Evolutionary conservation across 2,797 vertebrate genomes (phyloP), one percentile per base, ranked within the genome.

Genomic region (Enteromius anoplus): DNA sequence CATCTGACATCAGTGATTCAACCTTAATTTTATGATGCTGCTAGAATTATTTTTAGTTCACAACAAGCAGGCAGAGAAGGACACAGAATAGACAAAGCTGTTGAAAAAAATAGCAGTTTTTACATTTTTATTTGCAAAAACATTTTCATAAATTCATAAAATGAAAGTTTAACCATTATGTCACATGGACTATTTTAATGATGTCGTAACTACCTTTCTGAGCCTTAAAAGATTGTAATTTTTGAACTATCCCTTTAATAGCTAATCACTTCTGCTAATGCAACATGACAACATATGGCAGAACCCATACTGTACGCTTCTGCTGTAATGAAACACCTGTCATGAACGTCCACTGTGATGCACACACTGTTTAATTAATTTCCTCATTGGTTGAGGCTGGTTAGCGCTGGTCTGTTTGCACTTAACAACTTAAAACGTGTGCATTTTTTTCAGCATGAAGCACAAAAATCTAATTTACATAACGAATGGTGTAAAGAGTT

Each of bases 271-370:
- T 42, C 34, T 55, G 47, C 9, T 75, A 55, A 65, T 55, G 32
- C 62, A 51, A 66, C 15, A 29, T 82, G 62, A 66, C 62, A 45
- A 68, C 23, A 47, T 49, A 64, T 75, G 45, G 42, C 32, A 45
- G 19, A 75, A 68, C 66, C 47, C 58, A 65, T 75, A 64, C 71
- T 49, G 17, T 34, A 47, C 17, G 42, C 10, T 66, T 66, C 23
- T 65, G 34, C 12, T 62, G 37, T 82, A 82, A 82, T 82, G 80
- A 75, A 75, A 82, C 71, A n/a, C 80, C 60, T 73, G 71, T 42
- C 58, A 66, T 37, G 32, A 51, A 12, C 19, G 14, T 19, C 45
- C 71, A 19, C 51, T 32, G 34, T 53, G 66, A 37, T 51, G 64
- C 76, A 66, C 29, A 21, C 34, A 60, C 42, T 9, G 14, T 72